Evolutionary conservation across 2,888 invertebrate species (phyloP).

Genomic region (Melieria crassipennis): DNA sequence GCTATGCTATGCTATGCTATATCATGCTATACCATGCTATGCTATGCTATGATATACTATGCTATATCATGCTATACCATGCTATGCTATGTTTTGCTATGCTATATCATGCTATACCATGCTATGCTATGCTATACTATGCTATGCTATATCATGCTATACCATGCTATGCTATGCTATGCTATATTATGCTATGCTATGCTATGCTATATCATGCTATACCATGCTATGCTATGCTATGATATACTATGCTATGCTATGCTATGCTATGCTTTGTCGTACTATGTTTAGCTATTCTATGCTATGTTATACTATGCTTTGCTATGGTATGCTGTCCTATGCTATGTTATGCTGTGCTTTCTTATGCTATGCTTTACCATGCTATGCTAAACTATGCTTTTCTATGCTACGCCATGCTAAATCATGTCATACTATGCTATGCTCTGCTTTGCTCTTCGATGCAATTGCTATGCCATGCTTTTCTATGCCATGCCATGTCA

Average conservation of each 20-base stretch:
- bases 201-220: conserved; percentile 11
- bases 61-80: not conserved
- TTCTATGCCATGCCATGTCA: no score
- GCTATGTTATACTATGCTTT: not conserved
- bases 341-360: conserved; percentile 5
- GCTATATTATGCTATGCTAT: conserved; percentile 39
- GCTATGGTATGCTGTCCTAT: no score
- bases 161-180: not conserved
- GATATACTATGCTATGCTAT: not conserved
- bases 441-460: not conserved
- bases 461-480: no score
- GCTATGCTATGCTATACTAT: not conserved
- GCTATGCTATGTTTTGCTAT: not conserved
- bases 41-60: not conserved
- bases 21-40: no score
- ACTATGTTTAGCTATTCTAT: not conserved
- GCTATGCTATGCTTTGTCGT: not conserved
- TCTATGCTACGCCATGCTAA: not conserved
- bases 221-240: conserved; percentile 3
- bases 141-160: not conserved
- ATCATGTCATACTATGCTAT: not conserved
- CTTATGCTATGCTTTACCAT: not conserved
- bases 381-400: not conserved
- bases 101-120: not conserved
- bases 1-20: no score